A percentile compares a stretch with the other conserved stretches of the same genome.
phyloP scores from a whole-genome alignment of 2,888 invertebrate genomes.

The Acleris emargana region DNA sequence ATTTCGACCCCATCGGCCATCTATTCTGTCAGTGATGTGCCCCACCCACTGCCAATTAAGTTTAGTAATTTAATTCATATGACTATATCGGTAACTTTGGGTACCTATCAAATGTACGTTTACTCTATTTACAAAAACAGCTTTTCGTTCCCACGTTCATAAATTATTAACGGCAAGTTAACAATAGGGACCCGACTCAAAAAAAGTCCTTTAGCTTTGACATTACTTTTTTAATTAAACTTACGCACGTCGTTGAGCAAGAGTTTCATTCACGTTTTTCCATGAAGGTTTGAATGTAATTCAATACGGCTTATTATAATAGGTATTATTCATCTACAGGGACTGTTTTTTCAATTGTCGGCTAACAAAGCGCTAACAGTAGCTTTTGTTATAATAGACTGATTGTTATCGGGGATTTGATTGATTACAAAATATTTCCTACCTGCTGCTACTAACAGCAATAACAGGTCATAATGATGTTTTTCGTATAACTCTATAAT shows the following conservation, averaged over 20 bases:
- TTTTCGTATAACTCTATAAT: slow-evolving; percentile 1
- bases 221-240: neutral
- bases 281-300: slow-evolving; percentile 6
- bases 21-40: too few species aligned
- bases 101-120: too few species aligned
- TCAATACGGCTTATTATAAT: slow-evolving; percentile 3
- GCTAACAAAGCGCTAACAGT: slow-evolving; percentile 21
- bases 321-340: neutral
- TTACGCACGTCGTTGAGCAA: neutral
- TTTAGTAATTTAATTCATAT: too few species aligned
- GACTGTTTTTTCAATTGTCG: slow-evolving; percentile 24
- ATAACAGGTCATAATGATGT: slow-evolving; percentile 8
- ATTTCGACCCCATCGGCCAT: too few species aligned
- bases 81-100: too few species aligned
- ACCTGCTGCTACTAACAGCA: neutral
- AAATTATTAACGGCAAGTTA: too few species aligned
- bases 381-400: slow-evolving; percentile 16
- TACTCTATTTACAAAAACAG: too few species aligned
- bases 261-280: slow-evolving; percentile 5
- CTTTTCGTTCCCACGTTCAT: too few species aligned
- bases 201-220: neutral
- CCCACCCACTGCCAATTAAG: too few species aligned
- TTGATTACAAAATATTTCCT: slow-evolving; percentile 27
- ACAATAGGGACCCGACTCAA: neutral
- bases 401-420: slow-evolving; percentile 16